Conservation (phyloP, 2,797 vertebrate genomes). For the Podargus strigoides region DNA sequence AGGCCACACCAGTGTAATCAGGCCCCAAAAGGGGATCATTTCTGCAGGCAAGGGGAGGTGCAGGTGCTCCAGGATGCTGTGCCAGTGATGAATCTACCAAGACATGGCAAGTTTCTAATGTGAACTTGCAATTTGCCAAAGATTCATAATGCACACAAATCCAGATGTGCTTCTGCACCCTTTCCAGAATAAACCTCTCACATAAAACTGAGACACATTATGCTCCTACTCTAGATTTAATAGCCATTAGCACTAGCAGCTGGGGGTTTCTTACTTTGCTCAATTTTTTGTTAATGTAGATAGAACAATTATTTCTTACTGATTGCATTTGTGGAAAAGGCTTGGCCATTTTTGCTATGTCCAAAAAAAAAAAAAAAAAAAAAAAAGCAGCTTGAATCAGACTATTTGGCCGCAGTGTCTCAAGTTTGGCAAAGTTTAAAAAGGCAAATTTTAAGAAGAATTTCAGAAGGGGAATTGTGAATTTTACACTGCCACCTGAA, state of each 20-base stretch:
- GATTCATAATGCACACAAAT: background rate
- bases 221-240: background rate
- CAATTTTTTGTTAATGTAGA: background rate
- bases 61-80: background rate
- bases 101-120: rapidly evolving
- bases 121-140: background rate
- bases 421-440: background rate
- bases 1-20: background rate
- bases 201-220: background rate
- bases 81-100: background rate
- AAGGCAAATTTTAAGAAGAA: background rate
- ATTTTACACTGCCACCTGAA: background rate
- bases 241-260: background rate
- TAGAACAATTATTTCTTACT: background rate
- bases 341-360: background rate
- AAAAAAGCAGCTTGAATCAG: background rate
- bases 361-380: background rate
- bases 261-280: background rate
- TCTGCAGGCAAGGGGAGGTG: background rate
- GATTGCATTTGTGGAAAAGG: background rate
- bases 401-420: background rate
- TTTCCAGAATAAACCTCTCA: background rate
- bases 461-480: background rate
- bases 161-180: background rate
- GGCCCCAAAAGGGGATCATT: background rate